These are phyloP conservation scores for Temnothorax longispinosus DNA, from an alignment of 1,140 invertebrate genomes.

Conservation along the genomic window DNA sequence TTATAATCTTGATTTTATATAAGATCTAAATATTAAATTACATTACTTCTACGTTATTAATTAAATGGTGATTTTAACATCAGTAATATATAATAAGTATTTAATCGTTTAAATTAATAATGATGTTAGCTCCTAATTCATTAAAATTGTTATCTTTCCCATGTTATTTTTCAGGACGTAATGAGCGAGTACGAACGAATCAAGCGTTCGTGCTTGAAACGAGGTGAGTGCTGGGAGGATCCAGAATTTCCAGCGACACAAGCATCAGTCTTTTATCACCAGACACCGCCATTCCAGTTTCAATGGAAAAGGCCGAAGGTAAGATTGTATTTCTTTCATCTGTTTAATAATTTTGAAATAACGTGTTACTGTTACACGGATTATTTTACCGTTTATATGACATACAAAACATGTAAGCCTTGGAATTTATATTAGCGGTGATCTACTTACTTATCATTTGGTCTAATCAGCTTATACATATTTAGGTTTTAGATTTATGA, in stretches of 20 bases:
- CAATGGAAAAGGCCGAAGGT: constrained; percentile 97
- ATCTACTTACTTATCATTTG: no score
- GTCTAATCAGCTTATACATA: no score
- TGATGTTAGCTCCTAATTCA: background rate
- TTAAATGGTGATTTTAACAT: background rate
- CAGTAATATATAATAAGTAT: background rate
- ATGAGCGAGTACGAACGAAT: constrained; percentile 94
- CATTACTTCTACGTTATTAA: background rate
- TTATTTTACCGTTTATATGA: no score
- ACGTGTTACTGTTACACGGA: no score
- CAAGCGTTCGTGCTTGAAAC: constrained; percentile 91
- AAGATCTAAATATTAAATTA: background rate
- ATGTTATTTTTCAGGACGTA: constrained; percentile 82
- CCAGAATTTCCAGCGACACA: constrained; percentile 95
- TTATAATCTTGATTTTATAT: background rate
- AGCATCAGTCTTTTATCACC: constrained; percentile 96
- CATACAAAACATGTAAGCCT: no score
- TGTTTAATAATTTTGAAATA: no score
- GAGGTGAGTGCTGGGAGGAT: constrained; percentile 95
- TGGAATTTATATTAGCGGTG: no score
- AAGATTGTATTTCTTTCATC: constrained; percentile 72
- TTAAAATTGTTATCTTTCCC: background rate
- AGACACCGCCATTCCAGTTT: constrained; percentile 96
- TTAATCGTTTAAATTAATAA: background rate
- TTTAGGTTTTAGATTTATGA: no score